Conservation (phyloP, 2,888 invertebrate genomes). For the Dascillus cervinus region DNA sequence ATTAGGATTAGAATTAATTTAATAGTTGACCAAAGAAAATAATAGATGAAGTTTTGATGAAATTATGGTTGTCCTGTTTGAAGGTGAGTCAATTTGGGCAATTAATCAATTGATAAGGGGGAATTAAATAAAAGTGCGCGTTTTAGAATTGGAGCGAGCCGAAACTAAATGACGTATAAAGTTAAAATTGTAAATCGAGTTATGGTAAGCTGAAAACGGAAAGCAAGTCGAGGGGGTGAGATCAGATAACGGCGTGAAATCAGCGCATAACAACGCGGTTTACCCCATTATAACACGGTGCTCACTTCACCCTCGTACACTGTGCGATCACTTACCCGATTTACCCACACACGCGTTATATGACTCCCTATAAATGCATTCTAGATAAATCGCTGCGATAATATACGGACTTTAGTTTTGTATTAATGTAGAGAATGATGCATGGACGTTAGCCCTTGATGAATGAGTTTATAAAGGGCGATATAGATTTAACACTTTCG, state of each 20-base stretch:
- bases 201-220: constrained; percentile 26
- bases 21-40: too few relatives aligned
- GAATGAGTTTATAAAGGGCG: too few relatives aligned
- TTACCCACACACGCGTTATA: constrained; percentile 28
- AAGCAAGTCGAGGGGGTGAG: constrained; percentile 28
- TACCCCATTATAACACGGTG: constrained; percentile 41
- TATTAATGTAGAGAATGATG: constrained; percentile 37
- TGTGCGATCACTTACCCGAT: constrained; percentile 23
- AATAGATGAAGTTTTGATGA: too few relatives aligned
- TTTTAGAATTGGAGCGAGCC: too few relatives aligned
- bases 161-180: constrained; percentile 11
- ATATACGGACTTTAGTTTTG: constrained; percentile 41
- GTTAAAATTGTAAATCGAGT: constrained; percentile 22
- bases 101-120: too few relatives aligned
- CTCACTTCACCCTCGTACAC: constrained; percentile 26
- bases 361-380: constrained; percentile 37
- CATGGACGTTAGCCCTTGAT: constrained; percentile 29
- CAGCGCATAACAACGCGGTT: constrained; percentile 44
- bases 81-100: too few relatives aligned
- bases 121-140: too few relatives aligned
- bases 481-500: too few relatives aligned
- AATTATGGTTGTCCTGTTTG: too few relatives aligned
- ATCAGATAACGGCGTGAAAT: constrained; percentile 44
- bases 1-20: too few relatives aligned
- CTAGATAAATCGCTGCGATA: constrained; percentile 42